phyloP scores from a whole-genome alignment of 1,140 invertebrate species.

The Andricus grossulariae region DNA sequence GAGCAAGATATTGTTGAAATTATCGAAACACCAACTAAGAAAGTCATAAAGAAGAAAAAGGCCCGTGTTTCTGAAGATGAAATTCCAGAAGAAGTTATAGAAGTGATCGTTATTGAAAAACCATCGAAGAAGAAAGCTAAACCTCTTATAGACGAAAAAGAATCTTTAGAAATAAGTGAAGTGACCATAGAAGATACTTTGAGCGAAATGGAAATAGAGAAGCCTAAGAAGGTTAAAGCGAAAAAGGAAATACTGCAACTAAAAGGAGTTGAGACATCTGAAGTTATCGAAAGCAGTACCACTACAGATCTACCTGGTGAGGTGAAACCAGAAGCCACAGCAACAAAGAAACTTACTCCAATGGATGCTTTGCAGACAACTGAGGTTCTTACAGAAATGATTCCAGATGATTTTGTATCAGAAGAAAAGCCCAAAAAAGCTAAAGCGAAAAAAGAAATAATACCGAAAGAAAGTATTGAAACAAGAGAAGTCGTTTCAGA shows the following conservation, averaged over 20 bases:
- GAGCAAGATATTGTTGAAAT: constrained; percentile 18
- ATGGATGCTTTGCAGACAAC: constrained; percentile 41
- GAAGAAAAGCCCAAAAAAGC: constrained; percentile 63
- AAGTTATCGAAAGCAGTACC: no score
- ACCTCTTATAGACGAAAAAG: constrained; percentile 55
- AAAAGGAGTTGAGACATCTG: no score
- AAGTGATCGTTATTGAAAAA: constrained; percentile 52
- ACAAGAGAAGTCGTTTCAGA: constrained; percentile 62
- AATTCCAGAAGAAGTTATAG: constrained; percentile 45
- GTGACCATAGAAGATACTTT: not conserved
- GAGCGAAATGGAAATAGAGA: constrained; percentile 40
- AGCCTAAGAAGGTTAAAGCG: constrained; percentile 6
- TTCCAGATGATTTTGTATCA: constrained; percentile 59
- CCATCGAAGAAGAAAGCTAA: constrained; percentile 62
- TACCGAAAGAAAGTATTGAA: constrained; percentile 54
- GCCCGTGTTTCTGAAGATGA: not conserved
- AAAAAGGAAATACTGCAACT: not conserved
- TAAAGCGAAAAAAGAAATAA: constrained; percentile 55
- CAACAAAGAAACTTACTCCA: constrained; percentile 38
- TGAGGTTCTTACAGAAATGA: constrained; percentile 46
- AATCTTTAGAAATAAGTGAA: constrained; percentile 50
- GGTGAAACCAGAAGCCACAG: constrained; percentile 50
- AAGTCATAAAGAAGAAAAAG: constrained; percentile 28
- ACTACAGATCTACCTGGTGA: constrained; percentile 62
- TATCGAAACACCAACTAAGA: constrained; percentile 14